phyloP scores from a whole-genome alignment of 2,797 vertebrate species.

The Pygocentrus nattereri region DNA sequence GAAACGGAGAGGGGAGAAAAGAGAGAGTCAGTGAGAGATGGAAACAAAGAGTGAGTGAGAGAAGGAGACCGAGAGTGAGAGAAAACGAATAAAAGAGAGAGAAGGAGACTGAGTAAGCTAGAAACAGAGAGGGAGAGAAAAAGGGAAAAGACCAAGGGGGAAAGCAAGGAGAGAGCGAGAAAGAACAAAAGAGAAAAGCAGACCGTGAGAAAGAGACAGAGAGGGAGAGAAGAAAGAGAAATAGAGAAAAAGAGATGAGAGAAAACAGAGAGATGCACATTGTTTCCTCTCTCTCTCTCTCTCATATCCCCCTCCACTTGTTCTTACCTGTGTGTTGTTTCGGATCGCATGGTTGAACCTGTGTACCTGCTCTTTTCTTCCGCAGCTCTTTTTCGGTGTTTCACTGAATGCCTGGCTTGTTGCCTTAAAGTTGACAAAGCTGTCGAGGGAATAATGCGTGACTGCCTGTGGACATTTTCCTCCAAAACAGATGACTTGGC shows the following conservation, averaged over 20 bases:
- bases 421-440: conserved; percentile 24
- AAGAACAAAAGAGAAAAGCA: no score
- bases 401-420: conserved; percentile 16
- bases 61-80: no score
- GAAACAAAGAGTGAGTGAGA: no score
- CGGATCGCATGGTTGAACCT: neutral
- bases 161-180: no score
- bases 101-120: no score
- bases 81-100: no score
- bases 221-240: no score
- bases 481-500: conserved; percentile 46
- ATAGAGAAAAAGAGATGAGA: neutral
- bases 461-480: conserved; percentile 6
- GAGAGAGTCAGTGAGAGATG: no score
- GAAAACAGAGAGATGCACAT: conserved; percentile 34
- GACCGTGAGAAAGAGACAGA: no score
- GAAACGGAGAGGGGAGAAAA: no score
- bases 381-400: conserved; percentile 6
- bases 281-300: conserved; percentile 29
- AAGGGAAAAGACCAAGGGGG: neutral
- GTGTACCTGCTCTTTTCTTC: neutral
- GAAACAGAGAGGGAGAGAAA: neutral
- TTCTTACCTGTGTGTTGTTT: conserved; percentile 41
- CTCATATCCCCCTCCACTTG: neutral
- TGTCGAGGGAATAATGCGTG: conserved; percentile 24